These are phyloP conservation scores for Tinea pellionella DNA, from an alignment of 2,888 invertebrate genomes.

Conservation along the genomic window DNA sequence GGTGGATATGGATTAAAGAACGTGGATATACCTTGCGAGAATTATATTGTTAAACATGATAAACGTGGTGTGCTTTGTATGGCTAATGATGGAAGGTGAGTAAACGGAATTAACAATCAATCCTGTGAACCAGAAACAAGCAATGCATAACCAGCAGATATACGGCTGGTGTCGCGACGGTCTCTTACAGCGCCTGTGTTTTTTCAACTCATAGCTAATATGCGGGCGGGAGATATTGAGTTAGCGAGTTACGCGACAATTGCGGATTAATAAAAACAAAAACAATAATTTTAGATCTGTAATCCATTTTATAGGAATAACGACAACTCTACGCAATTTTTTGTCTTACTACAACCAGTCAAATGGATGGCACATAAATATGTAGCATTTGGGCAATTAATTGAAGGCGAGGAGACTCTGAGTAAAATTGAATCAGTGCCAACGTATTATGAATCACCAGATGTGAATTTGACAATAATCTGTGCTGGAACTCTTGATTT, in stretches of 20 bases:
- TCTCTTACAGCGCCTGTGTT: too few species aligned
- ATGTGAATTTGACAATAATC: slow-evolving; percentile 31
- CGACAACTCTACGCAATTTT: slow-evolving; percentile 78
- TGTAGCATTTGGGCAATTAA: slow-evolving; percentile 79
- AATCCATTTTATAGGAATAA: slow-evolving; percentile 55
- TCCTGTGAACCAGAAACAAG: too few species aligned
- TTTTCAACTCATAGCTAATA: too few species aligned
- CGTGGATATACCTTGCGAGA: slow-evolving; percentile 70
- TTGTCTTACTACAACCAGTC: slow-evolving; percentile 73
- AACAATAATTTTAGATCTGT: too few species aligned
- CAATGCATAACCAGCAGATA: too few species aligned
- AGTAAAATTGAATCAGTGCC: slow-evolving; percentile 70
- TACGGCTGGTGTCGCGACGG: too few species aligned
- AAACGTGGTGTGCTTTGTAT: slow-evolving; percentile 77
- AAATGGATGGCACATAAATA: slow-evolving; percentile 79
- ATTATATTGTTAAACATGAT: slow-evolving; percentile 74
- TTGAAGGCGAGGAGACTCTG: slow-evolving; percentile 74
- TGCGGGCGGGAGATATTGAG: too few species aligned
- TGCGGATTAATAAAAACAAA: too few species aligned
- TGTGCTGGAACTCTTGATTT: slow-evolving; percentile 44
- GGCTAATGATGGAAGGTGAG: slow-evolving; percentile 73
- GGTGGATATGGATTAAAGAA: slow-evolving; percentile 62
- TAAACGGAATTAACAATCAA: too few species aligned
- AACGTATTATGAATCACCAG: slow-evolving; percentile 73
- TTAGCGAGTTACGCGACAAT: too few species aligned